Evolutionary conservation across 1,140 invertebrate genomes (phyloP).

Genomic region (Globodera rostochiensis): DNA sequence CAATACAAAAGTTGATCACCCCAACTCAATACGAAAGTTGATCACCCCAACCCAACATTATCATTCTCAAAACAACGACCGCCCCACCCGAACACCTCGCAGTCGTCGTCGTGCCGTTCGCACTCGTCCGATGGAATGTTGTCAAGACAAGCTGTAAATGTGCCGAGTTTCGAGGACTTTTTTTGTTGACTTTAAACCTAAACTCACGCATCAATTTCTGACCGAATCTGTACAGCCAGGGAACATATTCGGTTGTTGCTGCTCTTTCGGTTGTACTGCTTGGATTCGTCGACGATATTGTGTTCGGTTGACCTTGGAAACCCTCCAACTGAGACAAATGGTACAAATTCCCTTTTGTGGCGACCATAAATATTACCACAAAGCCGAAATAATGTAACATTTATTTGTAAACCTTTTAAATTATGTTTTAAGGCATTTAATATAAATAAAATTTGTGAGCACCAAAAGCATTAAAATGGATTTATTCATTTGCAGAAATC

Average conservation of each 20-base stretch:
- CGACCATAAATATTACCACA: background rate
- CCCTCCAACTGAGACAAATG: background rate
- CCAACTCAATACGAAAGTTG: too few relatives aligned
- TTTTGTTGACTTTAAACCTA: background rate
- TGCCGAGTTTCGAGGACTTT: background rate
- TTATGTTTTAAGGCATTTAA: too few relatives aligned
- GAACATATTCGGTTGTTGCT: background rate
- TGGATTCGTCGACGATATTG: too few relatives aligned
- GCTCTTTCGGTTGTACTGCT: background rate
- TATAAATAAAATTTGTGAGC: too few relatives aligned
- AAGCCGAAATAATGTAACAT: background rate
- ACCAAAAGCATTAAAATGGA: too few relatives aligned
- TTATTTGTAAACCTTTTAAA: too few relatives aligned
- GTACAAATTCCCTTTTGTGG: background rate
- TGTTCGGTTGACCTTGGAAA: background rate
- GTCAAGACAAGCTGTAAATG: background rate
- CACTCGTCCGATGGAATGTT: background rate
- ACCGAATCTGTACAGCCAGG: background rate
- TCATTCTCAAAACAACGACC: too few relatives aligned
- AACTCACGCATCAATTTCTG: background rate
- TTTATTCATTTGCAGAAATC: too few relatives aligned
- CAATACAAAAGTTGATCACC: too few relatives aligned
- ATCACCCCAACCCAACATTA: too few relatives aligned
- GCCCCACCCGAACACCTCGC: background rate
- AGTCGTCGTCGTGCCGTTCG: background rate